phyloP scores from a whole-genome alignment of 2,797 vertebrate genomes.

The Falco biarmicus region DNA sequence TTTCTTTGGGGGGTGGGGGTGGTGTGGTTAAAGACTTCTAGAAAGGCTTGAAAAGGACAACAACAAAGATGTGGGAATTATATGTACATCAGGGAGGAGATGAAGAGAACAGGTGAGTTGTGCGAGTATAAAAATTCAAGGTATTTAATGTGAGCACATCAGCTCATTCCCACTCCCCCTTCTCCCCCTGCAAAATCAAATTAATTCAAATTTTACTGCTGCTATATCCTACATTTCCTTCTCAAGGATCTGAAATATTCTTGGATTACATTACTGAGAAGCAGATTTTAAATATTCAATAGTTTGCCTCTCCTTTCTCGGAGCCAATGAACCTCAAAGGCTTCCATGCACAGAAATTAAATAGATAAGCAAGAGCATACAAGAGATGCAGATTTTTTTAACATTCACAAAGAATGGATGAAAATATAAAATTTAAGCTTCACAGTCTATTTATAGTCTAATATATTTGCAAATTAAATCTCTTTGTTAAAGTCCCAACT shows the following conservation, averaged over 20 bases:
- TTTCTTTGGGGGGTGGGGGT: not conserved
- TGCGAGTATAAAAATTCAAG: not conserved
- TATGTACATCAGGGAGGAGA: not conserved
- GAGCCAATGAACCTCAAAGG: not conserved
- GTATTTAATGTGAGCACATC: not conserved
- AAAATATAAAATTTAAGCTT: not conserved
- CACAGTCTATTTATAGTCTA: not conserved
- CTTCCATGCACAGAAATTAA: not conserved
- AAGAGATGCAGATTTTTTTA: not conserved
- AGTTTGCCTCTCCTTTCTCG: not conserved
- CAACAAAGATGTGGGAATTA: not conserved
- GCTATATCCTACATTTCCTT: not conserved
- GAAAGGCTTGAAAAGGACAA: not conserved
- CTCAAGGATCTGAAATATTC: not conserved
- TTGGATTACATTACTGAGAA: not conserved
- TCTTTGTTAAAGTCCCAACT: not conserved
- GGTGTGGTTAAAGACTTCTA: not conserved
- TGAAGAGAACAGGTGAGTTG: not conserved
- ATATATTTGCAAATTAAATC: not conserved
- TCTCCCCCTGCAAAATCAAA: not conserved
- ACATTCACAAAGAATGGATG: not conserved
- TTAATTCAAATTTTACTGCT: not conserved
- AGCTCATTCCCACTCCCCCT: not conserved
- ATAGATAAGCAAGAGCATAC: not conserved
- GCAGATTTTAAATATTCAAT: not conserved